These are phyloP conservation scores for Andrena marginata DNA, from an alignment of 2,888 invertebrate species.

Conservation along the genomic window DNA sequence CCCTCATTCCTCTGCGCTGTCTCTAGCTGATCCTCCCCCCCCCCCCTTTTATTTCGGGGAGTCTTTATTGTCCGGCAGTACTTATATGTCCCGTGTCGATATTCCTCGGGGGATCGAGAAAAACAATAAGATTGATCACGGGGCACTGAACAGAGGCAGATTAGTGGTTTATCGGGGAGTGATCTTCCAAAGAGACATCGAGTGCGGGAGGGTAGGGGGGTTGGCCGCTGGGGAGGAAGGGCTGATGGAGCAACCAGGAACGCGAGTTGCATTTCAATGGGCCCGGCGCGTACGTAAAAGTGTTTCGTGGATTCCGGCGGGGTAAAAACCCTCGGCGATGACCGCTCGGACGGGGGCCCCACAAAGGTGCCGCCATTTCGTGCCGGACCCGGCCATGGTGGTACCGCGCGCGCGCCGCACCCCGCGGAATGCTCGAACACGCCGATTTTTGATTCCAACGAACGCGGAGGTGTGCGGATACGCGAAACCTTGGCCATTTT, in stretches of 20 bases:
- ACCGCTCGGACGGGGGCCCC: slow-evolving; percentile 71
- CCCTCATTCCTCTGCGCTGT: not conserved
- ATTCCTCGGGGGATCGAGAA: slow-evolving; percentile 57
- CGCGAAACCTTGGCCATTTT: not conserved
- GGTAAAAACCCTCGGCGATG: slow-evolving; percentile 81
- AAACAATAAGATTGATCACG: slow-evolving; percentile 71
- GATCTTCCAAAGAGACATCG: slow-evolving; percentile 60
- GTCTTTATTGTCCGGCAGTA: slow-evolving; percentile 38
- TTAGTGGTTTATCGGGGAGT: slow-evolving; percentile 77
- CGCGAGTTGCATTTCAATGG: slow-evolving; percentile 83
- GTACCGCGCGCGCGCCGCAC: slow-evolving; percentile 56
- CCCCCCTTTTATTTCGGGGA: not conserved
- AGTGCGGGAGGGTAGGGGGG: slow-evolving; percentile 44
- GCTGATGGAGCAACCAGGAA: slow-evolving; percentile 77
- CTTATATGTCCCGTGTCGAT: slow-evolving; percentile 49
- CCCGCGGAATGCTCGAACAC: slow-evolving; percentile 56
- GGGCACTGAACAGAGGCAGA: slow-evolving; percentile 67
- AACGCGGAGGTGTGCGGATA: slow-evolving; percentile 21
- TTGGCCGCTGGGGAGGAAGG: slow-evolving; percentile 45
- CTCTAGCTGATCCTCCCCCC: not conserved
- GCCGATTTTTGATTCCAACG: slow-evolving; percentile 54
- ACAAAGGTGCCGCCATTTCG: slow-evolving; percentile 80
- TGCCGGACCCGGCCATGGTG: slow-evolving; percentile 60
- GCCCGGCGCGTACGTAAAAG: slow-evolving; percentile 78
- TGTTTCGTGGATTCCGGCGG: slow-evolving; percentile 82